These are phyloP conservation scores for Megalops atlanticus DNA, from an alignment of 2,113 vertebrate species.

Conservation along the genomic window DNA sequence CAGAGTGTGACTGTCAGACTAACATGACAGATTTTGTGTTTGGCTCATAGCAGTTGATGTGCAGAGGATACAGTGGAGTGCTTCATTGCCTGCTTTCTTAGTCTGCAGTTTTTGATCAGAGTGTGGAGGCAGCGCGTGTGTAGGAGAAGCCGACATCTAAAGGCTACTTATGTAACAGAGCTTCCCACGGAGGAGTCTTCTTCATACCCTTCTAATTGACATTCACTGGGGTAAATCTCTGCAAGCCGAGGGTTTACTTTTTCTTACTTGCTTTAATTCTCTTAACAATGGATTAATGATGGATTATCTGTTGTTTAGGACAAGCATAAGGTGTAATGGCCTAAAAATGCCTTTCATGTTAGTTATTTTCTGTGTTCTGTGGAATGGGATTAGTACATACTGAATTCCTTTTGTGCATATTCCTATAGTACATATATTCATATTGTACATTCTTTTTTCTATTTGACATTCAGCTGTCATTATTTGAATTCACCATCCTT, in stretches of 20 bases:
- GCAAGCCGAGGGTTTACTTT: background rate
- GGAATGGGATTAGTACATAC: too few species aligned
- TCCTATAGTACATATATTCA: too few species aligned
- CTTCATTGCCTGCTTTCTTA: constrained; percentile 12
- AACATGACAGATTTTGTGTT: background rate
- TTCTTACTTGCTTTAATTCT: background rate
- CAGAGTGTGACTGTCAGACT: background rate
- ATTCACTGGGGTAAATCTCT: constrained; percentile 18
- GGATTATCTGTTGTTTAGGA: background rate
- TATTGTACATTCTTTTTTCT: too few species aligned
- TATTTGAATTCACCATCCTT: too few species aligned
- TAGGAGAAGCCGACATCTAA: constrained; percentile 37
- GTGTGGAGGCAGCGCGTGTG: constrained; percentile 15
- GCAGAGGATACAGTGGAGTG: background rate
- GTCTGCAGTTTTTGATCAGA: constrained; percentile 23
- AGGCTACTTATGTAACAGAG: constrained; percentile 5
- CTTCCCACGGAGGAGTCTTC: constrained; percentile 9
- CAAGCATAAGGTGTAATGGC: background rate
- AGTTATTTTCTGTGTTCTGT: too few species aligned
- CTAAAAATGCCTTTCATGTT: background rate
- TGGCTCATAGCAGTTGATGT: background rate
- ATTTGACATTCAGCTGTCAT: too few species aligned
- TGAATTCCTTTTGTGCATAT: too few species aligned
- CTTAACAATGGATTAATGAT: background rate
- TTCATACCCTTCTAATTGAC: constrained; percentile 36